Evolutionary conservation across 2,113 vertebrate genomes (phyloP), one percentile per base, ranked within the genome.

Genomic region (Vanacampus margaritifer): DNA sequence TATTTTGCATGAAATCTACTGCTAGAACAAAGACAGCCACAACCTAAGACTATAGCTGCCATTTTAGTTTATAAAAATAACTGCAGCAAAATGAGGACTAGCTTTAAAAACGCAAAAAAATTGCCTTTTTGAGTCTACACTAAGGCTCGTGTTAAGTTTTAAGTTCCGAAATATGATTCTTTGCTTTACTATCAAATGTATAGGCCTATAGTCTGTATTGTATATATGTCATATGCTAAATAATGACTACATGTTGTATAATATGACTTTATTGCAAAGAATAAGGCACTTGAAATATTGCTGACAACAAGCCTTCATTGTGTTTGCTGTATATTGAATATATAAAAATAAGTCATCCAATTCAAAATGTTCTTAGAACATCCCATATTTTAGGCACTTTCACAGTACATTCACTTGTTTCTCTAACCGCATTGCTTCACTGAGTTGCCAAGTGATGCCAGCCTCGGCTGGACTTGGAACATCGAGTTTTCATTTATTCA

Each of bases 191-290:
- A 4, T 32, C 28, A 39, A 9, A 39, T 41, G 11, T 12, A 43
- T 43, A 14, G 43, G 43, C n/a, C n/a, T n/a, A 32, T 32, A 32
- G 28, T 2, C 2, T 32, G 4, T 32, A 4, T 32, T 32, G 28
- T 32, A 32, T 32, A 32, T 19, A 41, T 26, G 9, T 24, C 4
- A 62, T n/a, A 6, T n/a, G 24, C 32, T 10, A 13, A 19, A 65
- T 2, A 12, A 46, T 10, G 56, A 9, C n/a, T 14, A n/a, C 36
- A 19, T 50, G 10, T 35, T 16, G 17, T 17, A 4, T 46, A 35
- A 48, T 37, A 45, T 17, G 2, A 2, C 9, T 50, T 79, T 75
- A 81, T 71, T 67, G 19, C 75, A 24, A 74, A 48, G 21, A 53
- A 70, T 35, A 54, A 74, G 64, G 68, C 51, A 73, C 66, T 69